Base-by-base conservation (phyloP, 2,113 vertebrate species). In the Hepsetus odoe region DNA sequence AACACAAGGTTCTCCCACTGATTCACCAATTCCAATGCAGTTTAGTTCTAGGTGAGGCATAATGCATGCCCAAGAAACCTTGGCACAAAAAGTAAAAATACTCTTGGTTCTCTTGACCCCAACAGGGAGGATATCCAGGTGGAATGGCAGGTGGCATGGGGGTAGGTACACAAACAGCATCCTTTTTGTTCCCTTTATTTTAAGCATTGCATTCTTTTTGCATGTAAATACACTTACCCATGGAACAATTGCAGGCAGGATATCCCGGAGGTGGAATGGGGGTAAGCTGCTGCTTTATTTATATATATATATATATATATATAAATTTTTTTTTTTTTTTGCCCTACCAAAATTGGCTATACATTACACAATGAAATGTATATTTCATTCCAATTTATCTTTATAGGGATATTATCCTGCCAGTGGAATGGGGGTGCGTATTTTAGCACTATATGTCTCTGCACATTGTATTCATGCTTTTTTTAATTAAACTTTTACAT, bases 241-340 rank as follows among this genome's bases (percentile, higher is more conserved):
- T n/a, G 59, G 40, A 22, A 9, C 9, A 22, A 16, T n/a, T 66
- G 28, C 80, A 91, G 87, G 87, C 86, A 30, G 86, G 82, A 66
- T 87, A 79, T 69, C 86, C 87, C 72, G 86, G 77, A 20, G 51
- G 76, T 22, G 62, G 80, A 62, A 82, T 82, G 70, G 87, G 72
- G 64, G 86, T 87, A 77, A 75, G 61, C 38, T 80, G 16, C 32
- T 61, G 0, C 35, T 18, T 12, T 14, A 61, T n/a, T n/a, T n/a
- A n/a, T n/a, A n/a, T n/a, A n/a, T n/a, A n/a, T n/a, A n/a, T n/a
- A n/a, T n/a, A n/a, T n/a, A n/a, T n/a, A n/a, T n/a, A n/a, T n/a
- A n/a, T n/a, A n/a, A n/a, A n/a, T n/a, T n/a, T n/a, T n/a, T n/a
- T n/a, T n/a, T n/a, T n/a, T 6, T 14, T 22, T 74, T 10, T 1